Conservation (phyloP, 2,888 invertebrate genomes). For the Escarpia spicata region DNA sequence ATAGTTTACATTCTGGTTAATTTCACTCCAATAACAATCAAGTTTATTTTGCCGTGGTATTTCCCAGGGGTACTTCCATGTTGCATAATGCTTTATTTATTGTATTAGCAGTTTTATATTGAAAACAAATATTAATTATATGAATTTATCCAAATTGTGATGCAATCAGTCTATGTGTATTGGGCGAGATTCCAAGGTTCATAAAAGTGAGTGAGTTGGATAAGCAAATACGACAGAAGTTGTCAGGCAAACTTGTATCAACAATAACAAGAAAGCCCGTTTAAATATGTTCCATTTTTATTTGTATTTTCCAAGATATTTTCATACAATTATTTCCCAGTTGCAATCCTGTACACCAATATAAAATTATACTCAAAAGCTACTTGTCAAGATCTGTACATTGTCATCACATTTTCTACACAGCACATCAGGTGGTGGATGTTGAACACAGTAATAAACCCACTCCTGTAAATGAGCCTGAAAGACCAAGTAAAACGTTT, state of each 20-base stretch:
- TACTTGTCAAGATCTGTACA: neutral
- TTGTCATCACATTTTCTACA: neutral
- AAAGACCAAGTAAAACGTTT: neutral
- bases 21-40: too few species aligned
- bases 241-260: neutral
- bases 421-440: neutral
- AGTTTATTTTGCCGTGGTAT: too few species aligned
- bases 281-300: conserved; percentile 13
- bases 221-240: too few species aligned
- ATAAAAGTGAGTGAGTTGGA: too few species aligned
- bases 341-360: conserved; percentile 16
- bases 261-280: neutral
- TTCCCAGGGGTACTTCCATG: too few species aligned
- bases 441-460: neutral
- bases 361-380: conserved; percentile 13
- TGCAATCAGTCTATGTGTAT: too few species aligned
- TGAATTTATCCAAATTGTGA: too few species aligned
- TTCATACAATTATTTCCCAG: neutral
- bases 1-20: too few species aligned
- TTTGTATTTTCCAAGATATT: neutral
- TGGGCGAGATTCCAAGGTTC: too few species aligned
- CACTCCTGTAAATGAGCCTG: conserved; percentile 10
- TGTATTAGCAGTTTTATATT: too few species aligned
- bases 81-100: too few species aligned
- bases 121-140: too few species aligned